phyloP scores from a whole-genome alignment of 1,140 invertebrate species.

The Sitodiplosis mosellana region DNA sequence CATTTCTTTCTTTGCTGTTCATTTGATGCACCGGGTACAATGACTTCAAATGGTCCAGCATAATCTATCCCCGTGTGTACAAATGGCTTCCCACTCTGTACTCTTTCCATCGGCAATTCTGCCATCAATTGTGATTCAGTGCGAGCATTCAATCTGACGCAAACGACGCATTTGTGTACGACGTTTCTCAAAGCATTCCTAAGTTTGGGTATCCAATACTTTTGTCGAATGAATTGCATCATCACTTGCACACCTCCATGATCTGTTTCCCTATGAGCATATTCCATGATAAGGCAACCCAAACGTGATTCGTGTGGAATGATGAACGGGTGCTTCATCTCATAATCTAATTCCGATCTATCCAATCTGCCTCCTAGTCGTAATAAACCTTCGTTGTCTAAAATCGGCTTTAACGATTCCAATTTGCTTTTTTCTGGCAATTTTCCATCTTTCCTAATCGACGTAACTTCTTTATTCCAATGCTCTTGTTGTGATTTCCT shows the following conservation, averaged over 20 bases:
- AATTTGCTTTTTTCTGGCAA: no score
- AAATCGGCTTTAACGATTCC: conserved; percentile 5
- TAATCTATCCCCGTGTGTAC: no score
- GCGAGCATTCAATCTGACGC: neutral
- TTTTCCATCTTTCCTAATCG: no score
- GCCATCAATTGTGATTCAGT: no score
- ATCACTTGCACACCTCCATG: conserved; percentile 13
- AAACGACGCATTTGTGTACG: neutral
- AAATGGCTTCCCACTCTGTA: no score
- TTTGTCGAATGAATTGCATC: conserved; percentile 7
- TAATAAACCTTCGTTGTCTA: conserved; percentile 9
- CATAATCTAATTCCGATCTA: conserved; percentile 1
- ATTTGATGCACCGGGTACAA: no score
- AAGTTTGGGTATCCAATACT: conserved; percentile 11
- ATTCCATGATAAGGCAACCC: conserved; percentile 9
- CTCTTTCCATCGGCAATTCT: no score
- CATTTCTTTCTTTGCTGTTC: neutral
- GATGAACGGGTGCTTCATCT: conserved; percentile 11
- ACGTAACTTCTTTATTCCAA: no score
- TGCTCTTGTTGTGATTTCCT: no score
- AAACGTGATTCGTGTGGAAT: conserved; percentile 8
- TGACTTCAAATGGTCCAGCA: no score
- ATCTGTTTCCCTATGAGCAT: conserved; percentile 10
- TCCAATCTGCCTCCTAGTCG: conserved; percentile 16
- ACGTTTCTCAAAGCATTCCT: neutral